These are phyloP conservation scores for Schizotus pectinicornis DNA, from an alignment of 2,888 invertebrate species.

Conservation along the genomic window DNA sequence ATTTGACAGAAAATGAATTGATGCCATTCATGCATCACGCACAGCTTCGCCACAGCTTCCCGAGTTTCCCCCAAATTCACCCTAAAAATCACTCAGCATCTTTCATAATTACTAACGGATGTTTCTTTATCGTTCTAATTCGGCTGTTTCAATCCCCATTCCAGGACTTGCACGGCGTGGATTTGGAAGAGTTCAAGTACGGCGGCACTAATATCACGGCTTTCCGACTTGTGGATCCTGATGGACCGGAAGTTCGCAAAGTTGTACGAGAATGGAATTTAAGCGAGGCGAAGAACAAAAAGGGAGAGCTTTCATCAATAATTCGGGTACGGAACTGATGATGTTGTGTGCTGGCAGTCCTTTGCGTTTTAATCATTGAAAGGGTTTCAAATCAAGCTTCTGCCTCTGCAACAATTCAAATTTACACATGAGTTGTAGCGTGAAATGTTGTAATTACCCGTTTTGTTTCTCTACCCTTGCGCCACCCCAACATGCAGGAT, in stretches of 20 bases:
- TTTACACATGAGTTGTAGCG: background rate
- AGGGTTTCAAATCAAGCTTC: background rate
- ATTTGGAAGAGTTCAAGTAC: conserved; percentile 92
- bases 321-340: conserved; percentile 35
- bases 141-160: conserved; percentile 4
- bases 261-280: conserved; percentile 79
- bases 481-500: conserved; percentile 59
- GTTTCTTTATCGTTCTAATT: background rate
- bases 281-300: conserved; percentile 66
- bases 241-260: conserved; percentile 77
- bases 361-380: background rate
- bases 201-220: conserved; percentile 96
- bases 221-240: conserved; percentile 86
- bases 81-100: too few species aligned
- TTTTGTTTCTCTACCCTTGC: conserved; percentile 16
- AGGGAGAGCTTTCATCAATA: conserved; percentile 38
- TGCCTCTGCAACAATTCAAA: background rate
- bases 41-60: too few species aligned
- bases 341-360: background rate
- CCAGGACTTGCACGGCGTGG: conserved; percentile 89
- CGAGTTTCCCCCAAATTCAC: too few species aligned
- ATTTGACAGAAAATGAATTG: background rate
- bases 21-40: background rate
- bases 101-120: too few species aligned
- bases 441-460: background rate